These are phyloP conservation scores for Syrphus vitripennis DNA, from an alignment of 2,888 invertebrate genomes.

Conservation along the genomic window DNA sequence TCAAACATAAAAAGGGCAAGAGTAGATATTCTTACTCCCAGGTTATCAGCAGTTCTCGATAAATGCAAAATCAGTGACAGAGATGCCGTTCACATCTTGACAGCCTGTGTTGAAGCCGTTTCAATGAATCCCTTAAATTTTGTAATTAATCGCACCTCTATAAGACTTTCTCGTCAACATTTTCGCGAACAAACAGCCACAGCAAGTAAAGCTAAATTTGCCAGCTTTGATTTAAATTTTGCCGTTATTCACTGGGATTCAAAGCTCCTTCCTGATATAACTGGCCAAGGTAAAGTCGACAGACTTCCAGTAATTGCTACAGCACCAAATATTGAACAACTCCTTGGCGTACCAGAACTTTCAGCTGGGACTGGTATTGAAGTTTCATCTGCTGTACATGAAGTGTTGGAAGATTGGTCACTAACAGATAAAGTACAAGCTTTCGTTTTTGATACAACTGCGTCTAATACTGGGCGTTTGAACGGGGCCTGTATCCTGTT, in stretches of 20 bases:
- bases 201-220: neutral
- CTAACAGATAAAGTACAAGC: constrained; percentile 5
- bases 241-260: constrained; percentile 6
- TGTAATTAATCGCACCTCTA: neutral
- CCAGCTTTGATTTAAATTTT: neutral
- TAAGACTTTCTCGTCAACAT: neutral
- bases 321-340: constrained; percentile 14
- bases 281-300: constrained; percentile 22
- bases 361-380: constrained; percentile 31
- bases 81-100: no score
- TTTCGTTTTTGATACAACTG: constrained; percentile 23
- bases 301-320: constrained; percentile 16
- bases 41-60: no score
- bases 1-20: no score
- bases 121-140: neutral
- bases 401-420: constrained; percentile 14
- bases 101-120: no score
- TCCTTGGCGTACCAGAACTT: constrained; percentile 24
- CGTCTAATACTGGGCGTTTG: constrained; percentile 22
- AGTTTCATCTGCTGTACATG: constrained; percentile 11
- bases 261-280: neutral
- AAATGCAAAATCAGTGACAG: no score
- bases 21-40: no score
- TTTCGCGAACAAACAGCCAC: constrained; percentile 4
- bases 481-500: constrained; percentile 11